A percentile compares a stretch with the other conserved stretches of the same genome.
These are phyloP conservation scores for Campoplex capitator DNA, from an alignment of 2,888 invertebrate genomes.

Conservation along the genomic window DNA sequence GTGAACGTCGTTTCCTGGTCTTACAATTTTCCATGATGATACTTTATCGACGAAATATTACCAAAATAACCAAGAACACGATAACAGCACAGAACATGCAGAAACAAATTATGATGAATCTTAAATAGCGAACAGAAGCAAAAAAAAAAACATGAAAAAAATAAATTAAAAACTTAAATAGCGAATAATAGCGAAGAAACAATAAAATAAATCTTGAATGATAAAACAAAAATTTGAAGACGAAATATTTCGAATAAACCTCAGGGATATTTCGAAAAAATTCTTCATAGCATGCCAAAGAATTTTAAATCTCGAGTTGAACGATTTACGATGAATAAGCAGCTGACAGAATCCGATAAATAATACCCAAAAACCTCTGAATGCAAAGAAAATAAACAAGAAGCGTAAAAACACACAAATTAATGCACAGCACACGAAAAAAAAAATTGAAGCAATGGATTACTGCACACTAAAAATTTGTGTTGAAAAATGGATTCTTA, in stretches of 20 bases:
- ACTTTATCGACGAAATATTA: slow-evolving; percentile 21
- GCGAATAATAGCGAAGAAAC: background rate
- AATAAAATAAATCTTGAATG: background rate
- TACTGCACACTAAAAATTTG: slow-evolving; percentile 48
- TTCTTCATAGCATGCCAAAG: background rate
- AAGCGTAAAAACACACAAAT: slow-evolving; percentile 27
- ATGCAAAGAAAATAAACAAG: slow-evolving; percentile 25
- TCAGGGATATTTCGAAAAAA: background rate
- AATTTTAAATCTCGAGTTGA: too few species aligned
- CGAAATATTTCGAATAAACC: background rate
- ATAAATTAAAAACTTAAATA: background rate
- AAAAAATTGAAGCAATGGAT: slow-evolving; percentile 26
- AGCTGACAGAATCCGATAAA: background rate
- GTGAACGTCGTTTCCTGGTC: slow-evolving; percentile 23
- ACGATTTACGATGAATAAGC: too few species aligned
- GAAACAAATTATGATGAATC: background rate
- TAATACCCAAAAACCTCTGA: background rate
- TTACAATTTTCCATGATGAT: slow-evolving; percentile 57
- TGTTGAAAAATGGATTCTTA: slow-evolving; percentile 70
- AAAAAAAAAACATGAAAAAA: background rate
- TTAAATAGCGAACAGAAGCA: background rate
- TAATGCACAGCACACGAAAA: slow-evolving; percentile 53
- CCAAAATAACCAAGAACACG: slow-evolving; percentile 1
- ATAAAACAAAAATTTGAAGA: background rate
- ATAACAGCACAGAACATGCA: slow-evolving; percentile 52